phyloP scores from a whole-genome alignment of 2,113 vertebrate species.

The Monopterus albus region DNA sequence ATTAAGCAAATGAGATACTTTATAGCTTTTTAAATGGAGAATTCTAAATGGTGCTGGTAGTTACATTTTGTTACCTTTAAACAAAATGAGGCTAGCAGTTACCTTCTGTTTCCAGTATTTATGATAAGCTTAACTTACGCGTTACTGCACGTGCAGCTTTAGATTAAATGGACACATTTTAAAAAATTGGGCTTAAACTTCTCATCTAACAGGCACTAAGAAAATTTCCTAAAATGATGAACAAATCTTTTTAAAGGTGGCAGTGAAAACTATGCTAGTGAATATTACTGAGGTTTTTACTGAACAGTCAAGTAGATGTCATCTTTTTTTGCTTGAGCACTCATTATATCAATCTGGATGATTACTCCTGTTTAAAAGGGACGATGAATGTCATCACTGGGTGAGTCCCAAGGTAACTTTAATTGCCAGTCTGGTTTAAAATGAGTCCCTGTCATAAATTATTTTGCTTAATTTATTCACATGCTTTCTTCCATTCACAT shows the following conservation, averaged over 20 bases:
- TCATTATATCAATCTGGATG: slow-evolving; percentile 77
- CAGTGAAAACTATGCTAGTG: slow-evolving; percentile 23
- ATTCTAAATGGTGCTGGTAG: too few relatives aligned
- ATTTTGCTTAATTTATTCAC: slow-evolving; percentile 66
- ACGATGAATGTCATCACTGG: slow-evolving; percentile 56
- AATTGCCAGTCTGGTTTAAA: slow-evolving; percentile 66
- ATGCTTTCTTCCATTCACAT: slow-evolving; percentile 40
- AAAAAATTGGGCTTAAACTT: too few relatives aligned
- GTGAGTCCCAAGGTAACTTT: slow-evolving; percentile 70
- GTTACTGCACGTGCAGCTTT: not conserved
- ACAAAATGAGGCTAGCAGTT: too few relatives aligned
- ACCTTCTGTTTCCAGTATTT: not conserved
- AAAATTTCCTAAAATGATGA: not conserved
- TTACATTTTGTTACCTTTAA: too few relatives aligned
- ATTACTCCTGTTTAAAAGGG: slow-evolving; percentile 65
- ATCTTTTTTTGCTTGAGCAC: slow-evolving; percentile 45
- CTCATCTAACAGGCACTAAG: too few relatives aligned
- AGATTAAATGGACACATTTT: too few relatives aligned
- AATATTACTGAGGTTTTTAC: slow-evolving; percentile 7
- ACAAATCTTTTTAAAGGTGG: too few relatives aligned
- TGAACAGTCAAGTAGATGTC: slow-evolving; percentile 15
- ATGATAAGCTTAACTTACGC: not conserved
- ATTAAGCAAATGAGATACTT: too few relatives aligned
- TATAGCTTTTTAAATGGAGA: too few relatives aligned
- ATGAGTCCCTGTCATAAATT: slow-evolving; percentile 73